phyloP scores from a whole-genome alignment of 2,888 invertebrate genomes.

The Crioceris asparagi region DNA sequence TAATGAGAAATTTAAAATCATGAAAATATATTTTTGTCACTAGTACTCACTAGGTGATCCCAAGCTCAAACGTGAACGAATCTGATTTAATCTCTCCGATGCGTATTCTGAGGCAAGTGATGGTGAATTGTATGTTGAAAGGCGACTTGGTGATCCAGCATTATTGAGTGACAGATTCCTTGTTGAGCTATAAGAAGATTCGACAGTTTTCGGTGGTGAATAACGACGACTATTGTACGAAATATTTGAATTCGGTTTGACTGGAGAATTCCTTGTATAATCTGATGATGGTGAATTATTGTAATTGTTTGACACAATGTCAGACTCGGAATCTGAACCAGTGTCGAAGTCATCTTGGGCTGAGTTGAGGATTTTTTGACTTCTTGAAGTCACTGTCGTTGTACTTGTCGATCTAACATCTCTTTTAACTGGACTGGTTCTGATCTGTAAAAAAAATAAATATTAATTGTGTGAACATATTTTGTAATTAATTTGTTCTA shows the following conservation, averaged over 20 bases:
- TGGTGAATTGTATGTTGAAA: constrained; percentile 30
- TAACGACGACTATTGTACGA: constrained; percentile 32
- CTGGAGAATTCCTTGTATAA: constrained; percentile 35
- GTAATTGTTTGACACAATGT: constrained; percentile 33
- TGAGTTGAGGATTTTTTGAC: constrained; percentile 37
- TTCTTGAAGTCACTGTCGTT: constrained; percentile 44
- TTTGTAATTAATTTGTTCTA: constrained; percentile 18
- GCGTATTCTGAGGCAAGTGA: constrained; percentile 32
- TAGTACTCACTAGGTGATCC: constrained; percentile 32
- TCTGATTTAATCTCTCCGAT: constrained; percentile 47
- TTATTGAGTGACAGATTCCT: constrained; percentile 18
- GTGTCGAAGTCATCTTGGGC: constrained; percentile 53
- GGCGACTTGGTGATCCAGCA: too few relatives aligned
- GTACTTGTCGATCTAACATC: constrained; percentile 26
- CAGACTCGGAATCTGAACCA: constrained; percentile 60
- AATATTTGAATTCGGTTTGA: constrained; percentile 40
- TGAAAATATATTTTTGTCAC: constrained; percentile 1
- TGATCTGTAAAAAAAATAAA: constrained; percentile 11
- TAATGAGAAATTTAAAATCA: constrained; percentile 8
- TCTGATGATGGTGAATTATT: constrained; percentile 11
- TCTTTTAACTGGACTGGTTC: constrained; percentile 14
- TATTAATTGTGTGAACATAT: background rate
- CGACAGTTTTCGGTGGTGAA: constrained; percentile 33
- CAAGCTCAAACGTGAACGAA: constrained; percentile 47
- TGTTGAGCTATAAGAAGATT: constrained; percentile 30